Percentiles rank a stretch among this genome's conserved stretches.
Evolutionary conservation across 2,113 vertebrate genomes (phyloP).

Genomic region (Motacilla tschutschensis): DNA sequence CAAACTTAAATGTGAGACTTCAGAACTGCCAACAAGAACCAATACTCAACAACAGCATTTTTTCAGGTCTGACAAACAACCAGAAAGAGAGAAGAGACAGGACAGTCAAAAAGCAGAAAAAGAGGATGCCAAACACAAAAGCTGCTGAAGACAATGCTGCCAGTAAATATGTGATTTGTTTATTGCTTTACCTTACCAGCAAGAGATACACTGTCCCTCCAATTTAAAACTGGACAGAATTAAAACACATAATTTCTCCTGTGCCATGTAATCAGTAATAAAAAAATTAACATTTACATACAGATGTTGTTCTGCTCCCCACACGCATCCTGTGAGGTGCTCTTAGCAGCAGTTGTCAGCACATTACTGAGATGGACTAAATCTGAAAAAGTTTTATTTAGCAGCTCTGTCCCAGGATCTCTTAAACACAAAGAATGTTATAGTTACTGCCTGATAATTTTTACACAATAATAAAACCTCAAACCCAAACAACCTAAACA

Average conservation of each 20-base stretch:
- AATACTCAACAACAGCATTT: not conserved
- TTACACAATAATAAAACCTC: not conserved
- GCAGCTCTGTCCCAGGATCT: not conserved
- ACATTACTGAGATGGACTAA: not conserved
- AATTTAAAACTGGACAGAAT: not conserved
- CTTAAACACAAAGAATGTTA: not conserved
- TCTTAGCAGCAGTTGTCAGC: not conserved
- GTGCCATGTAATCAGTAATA: not conserved
- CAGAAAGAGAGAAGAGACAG: not conserved
- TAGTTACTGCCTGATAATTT: not conserved
- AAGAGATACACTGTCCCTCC: not conserved
- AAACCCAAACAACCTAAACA: not conserved
- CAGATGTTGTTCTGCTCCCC: not conserved
- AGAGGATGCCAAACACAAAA: not conserved
- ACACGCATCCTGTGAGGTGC: not conserved
- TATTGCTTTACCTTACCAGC: not conserved
- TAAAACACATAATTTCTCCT: not conserved
- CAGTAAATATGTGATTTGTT: not conserved
- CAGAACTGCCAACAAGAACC: not conserved
- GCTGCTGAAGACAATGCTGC: not conserved
- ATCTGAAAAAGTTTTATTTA: not conserved
- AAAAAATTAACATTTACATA: not conserved
- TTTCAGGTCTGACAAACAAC: not conserved
- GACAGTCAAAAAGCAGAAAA: not conserved
- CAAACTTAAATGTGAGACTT: not conserved